Evolutionary conservation across 2,797 vertebrate species (phyloP), one percentile per base, ranked within the genome.

Genomic region (Malacoctenus gilli): DNA sequence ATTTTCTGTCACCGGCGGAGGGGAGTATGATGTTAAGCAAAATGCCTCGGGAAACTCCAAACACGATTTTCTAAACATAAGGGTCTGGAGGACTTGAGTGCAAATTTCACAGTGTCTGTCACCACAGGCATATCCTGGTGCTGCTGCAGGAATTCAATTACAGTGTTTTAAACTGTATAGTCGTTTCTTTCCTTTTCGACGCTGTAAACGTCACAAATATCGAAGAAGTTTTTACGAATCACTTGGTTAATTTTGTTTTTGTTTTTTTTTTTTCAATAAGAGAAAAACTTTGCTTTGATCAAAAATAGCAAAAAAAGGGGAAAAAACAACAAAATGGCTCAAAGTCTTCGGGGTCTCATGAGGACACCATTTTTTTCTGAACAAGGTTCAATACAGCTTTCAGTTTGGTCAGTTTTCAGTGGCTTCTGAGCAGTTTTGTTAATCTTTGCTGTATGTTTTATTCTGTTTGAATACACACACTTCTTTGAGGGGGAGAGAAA

Each of bases 1-100:
- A 74, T 75, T 78, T 76, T 67, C 72, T 79, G 81, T 85, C 72
- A 73, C 66, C 53, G 16, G 13, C 68, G 72, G 52, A 74, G 64
- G 58, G 75, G 61, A 44, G 4, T 68, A 53, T 74, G 51, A 77
- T 80, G 68, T 79, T 72, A 53, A 68, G 54, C 48, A 74, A 62
- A 75, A 75, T 42, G 65, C 62, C 68, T 64, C 11, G 15, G 64
- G 60, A 84, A 72, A 70, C 12, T 54, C 6, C 20, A 58, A 65
- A 48, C 13, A 12, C 44, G 22, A n/a, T 19, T 48, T 3, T 58
- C 12, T 12, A 37, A 68, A 54, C 32, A 48, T 42, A 38, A 25
- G 9, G 53, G 34, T 55, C 52, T 41, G 30, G 40, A 46, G 40
- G 22, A 64, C 51, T 34, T 18, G 2, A 43, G 18, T 14, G 47